Evolutionary conservation across 2,888 invertebrate species (phyloP).

Genomic region (Julus scanicus): DNA sequence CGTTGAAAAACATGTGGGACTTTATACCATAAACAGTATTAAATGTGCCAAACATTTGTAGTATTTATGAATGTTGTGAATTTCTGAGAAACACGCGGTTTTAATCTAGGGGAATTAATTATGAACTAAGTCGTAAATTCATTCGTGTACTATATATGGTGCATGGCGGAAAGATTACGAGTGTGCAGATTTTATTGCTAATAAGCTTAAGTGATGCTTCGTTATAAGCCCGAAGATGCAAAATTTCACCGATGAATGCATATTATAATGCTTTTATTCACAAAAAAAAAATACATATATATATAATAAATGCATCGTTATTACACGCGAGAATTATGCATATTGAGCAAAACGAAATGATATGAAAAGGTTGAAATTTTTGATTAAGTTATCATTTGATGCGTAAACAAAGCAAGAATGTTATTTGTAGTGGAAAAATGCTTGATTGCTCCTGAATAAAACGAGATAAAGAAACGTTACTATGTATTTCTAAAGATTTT

Average conservation of each 20-base stretch:
- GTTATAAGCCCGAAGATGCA: slow-evolving; percentile 4
- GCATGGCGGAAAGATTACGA: slow-evolving; percentile 17
- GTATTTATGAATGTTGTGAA: neutral
- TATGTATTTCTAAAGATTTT: neutral
- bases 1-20: slow-evolving; percentile 15
- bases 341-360: neutral
- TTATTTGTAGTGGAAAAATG: slow-evolving; percentile 2
- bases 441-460: neutral
- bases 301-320: neutral
- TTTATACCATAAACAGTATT: neutral
- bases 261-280: slow-evolving; percentile 6
- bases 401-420: slow-evolving; percentile 4
- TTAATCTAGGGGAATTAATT: slow-evolving; percentile 25
- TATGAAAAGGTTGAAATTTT: slow-evolving; percentile 30
- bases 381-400: slow-evolving; percentile 10
- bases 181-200: slow-evolving; percentile 26
- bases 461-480: neutral
- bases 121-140: slow-evolving; percentile 22
- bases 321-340: slow-evolving; percentile 2
- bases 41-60: slow-evolving; percentile 33
- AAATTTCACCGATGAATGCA: slow-evolving; percentile 13
- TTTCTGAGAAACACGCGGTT: slow-evolving; percentile 18
- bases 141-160: neutral
- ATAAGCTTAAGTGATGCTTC: slow-evolving; percentile 26
- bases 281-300: neutral